Percentiles rank a stretch among this genome's conserved stretches.
These are phyloP conservation scores for Cyphotilapia sp. DNA, from an alignment of 2,113 vertebrate species.

Conservation along the genomic window DNA sequence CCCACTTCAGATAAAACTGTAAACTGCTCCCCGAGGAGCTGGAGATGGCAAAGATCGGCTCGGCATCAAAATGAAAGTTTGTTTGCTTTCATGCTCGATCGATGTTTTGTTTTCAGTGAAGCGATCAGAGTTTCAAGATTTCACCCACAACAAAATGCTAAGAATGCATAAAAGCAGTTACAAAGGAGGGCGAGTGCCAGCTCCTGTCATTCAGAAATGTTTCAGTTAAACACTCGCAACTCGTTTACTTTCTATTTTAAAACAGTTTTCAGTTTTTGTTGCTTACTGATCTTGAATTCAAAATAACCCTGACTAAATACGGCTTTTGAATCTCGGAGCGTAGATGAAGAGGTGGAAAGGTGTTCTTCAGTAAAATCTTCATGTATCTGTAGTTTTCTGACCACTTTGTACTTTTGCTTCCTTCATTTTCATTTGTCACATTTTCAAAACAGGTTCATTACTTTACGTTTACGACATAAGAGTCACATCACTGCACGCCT, in stretches of 20 bases:
- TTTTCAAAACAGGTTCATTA: background rate
- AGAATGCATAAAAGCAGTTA: background rate
- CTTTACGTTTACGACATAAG: background rate
- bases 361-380: background rate
- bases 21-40: background rate
- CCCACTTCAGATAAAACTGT: background rate
- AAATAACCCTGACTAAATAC: too few species aligned
- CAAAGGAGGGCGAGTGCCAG: background rate
- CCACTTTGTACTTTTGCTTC: background rate
- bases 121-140: background rate
- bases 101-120: background rate
- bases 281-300: background rate
- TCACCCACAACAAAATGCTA: too few species aligned
- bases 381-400: background rate
- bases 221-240: background rate
- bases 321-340: background rate
- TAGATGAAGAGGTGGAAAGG: background rate
- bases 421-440: background rate
- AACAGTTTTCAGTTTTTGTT: background rate
- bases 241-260: background rate
- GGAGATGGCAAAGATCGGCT: background rate
- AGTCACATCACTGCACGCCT: background rate
- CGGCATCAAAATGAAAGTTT: background rate
- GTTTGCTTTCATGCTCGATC: background rate
- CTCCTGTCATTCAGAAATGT: background rate